Conservation (phyloP, 2,113 vertebrate genomes). For the Hiodon alosoides region DNA sequence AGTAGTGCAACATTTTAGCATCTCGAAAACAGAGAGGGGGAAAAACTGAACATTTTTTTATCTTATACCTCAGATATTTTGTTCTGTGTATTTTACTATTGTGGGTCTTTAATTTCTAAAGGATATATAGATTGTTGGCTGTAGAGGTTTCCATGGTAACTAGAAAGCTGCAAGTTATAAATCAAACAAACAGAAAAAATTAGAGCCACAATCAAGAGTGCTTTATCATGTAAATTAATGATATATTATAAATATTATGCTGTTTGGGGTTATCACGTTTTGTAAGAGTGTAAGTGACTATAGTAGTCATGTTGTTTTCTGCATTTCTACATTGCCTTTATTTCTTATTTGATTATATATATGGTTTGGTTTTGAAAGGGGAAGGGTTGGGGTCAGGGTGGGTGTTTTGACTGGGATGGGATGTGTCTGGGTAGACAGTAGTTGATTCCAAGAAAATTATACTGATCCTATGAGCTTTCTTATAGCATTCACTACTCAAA, state of each 20-base stretch:
- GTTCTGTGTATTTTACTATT: slow-evolving; percentile 99
- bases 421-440: slow-evolving; percentile 46
- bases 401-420: slow-evolving; percentile 40
- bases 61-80: slow-evolving; percentile 99
- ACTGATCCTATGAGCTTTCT: slow-evolving; percentile 66
- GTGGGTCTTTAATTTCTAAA: slow-evolving; percentile 96
- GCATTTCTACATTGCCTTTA: slow-evolving; percentile 71
- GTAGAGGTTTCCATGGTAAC: slow-evolving; percentile 87
- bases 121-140: slow-evolving; percentile 87
- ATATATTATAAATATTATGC: slow-evolving; percentile 81
- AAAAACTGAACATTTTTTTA: slow-evolving; percentile 75
- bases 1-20: slow-evolving; percentile 92
- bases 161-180: slow-evolving; percentile 82
- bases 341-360: slow-evolving; percentile 44
- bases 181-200: slow-evolving; percentile 45
- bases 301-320: slow-evolving; percentile 68
- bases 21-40: slow-evolving; percentile 78
- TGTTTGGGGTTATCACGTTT: slow-evolving; percentile 79
- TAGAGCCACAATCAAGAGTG: slow-evolving; percentile 79
- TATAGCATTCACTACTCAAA: slow-evolving; percentile 76
- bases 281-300: slow-evolving; percentile 83
- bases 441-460: slow-evolving; percentile 55
- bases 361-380: slow-evolving; percentile 25
- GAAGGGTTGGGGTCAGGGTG: slow-evolving; percentile 18
- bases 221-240: slow-evolving; percentile 84